Evolutionary conservation across 2,888 invertebrate species (phyloP).

Genomic region (Ctenicera cuprea): DNA sequence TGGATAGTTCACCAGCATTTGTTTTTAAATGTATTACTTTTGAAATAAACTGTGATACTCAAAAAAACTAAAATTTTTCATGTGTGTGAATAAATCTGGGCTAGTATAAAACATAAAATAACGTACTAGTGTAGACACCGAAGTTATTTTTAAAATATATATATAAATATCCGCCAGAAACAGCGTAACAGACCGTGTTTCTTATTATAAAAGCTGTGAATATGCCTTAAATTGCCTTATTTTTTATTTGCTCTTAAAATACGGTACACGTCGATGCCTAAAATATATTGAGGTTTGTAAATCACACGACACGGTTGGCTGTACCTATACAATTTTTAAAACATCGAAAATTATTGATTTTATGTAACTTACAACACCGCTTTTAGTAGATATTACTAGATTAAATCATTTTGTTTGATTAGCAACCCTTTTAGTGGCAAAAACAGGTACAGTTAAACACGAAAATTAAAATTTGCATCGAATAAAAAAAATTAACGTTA

Average conservation of each 20-base stretch:
- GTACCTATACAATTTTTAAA: conserved; percentile 28
- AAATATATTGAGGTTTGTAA: conserved; percentile 34
- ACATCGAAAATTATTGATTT: conserved; percentile 47
- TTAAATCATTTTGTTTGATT: conserved; percentile 25
- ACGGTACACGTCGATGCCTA: conserved; percentile 38
- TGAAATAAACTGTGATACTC: conserved; percentile 55
- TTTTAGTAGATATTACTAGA: conserved; percentile 33
- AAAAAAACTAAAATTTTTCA: conserved; percentile 35
- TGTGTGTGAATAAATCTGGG: conserved; percentile 40
- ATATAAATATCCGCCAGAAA: conserved; percentile 45
- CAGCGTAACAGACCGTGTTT: conserved; percentile 43
- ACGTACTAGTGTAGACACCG: conserved; percentile 27
- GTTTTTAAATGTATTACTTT: conserved; percentile 53
- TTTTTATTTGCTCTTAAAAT: conserved; percentile 52
- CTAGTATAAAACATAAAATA: conserved; percentile 31
- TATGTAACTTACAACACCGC: conserved; percentile 23
- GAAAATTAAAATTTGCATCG: background rate
- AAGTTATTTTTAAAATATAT: conserved; percentile 49
- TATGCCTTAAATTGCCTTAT: conserved; percentile 59
- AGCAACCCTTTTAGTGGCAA: conserved; percentile 8
- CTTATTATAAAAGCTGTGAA: conserved; percentile 51
- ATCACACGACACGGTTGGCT: conserved; percentile 30
- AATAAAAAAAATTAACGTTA: background rate
- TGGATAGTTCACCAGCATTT: conserved; percentile 55
- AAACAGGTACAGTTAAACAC: background rate